Evolutionary conservation across 2,888 invertebrate genomes (phyloP).

Genomic region (Automeris io): DNA sequence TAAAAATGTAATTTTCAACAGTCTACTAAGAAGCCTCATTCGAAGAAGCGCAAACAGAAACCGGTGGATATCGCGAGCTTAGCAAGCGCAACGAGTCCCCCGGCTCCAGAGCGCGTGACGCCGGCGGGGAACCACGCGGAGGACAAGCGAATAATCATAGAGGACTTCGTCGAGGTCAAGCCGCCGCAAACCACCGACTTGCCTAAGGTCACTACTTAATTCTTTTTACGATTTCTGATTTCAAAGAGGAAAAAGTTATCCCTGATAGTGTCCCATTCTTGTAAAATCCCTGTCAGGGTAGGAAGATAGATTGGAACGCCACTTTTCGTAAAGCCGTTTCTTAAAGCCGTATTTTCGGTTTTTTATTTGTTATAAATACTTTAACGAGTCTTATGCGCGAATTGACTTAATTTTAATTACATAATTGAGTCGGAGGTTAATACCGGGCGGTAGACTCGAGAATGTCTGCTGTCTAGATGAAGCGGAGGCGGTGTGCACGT

Average conservation of each 20-base stretch:
- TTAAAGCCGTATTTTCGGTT: too few species aligned
- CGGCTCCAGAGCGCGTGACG: neutral
- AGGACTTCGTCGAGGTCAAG: slow-evolving; percentile 48
- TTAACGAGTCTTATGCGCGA: too few species aligned
- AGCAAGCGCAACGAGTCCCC: neutral
- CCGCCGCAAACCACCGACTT: slow-evolving; percentile 10
- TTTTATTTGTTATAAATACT: too few species aligned
- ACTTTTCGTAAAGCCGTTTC: too few species aligned
- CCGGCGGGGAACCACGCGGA: neutral
- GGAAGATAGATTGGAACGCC: too few species aligned
- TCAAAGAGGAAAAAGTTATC: neutral
- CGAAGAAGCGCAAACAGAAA: slow-evolving; percentile 12
- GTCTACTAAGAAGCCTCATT: slow-evolving; percentile 6
- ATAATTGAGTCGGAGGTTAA: too few species aligned
- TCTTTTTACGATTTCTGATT: neutral
- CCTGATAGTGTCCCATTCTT: neutral
- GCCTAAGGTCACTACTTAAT: slow-evolving; percentile 14
- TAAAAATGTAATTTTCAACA: too few species aligned
- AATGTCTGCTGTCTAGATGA: too few species aligned
- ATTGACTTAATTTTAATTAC: too few species aligned
- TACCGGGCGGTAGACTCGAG: too few species aligned
- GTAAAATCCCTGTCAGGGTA: too few species aligned
- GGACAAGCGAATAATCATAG: slow-evolving; percentile 48
- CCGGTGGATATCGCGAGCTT: neutral
- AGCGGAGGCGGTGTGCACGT: too few species aligned